Evolutionary conservation across 2,888 invertebrate species (phyloP).

Genomic region (Deladenus siricidicola): DNA sequence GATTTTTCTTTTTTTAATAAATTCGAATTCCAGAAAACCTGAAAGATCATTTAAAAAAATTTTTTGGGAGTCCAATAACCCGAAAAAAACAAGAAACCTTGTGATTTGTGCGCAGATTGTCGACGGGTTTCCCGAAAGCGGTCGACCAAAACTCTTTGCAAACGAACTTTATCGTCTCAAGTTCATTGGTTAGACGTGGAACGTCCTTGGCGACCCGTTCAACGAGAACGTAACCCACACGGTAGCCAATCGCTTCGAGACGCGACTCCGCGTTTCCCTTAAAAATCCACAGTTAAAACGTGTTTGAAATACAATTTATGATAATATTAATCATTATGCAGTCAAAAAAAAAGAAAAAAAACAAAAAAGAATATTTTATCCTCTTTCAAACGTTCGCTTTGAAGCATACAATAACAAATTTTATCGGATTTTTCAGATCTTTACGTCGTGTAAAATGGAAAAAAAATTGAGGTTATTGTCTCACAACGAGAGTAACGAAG

Average conservation of each 20-base stretch:
- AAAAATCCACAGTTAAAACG: constrained; percentile 6
- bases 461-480: too few relatives aligned
- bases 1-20: background rate
- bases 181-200: constrained; percentile 86
- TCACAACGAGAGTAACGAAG: too few relatives aligned
- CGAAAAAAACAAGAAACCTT: too few relatives aligned
- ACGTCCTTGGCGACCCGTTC: constrained; percentile 73
- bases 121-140: constrained; percentile 93
- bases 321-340: background rate
- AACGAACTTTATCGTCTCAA: constrained; percentile 94
- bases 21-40: background rate
- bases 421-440: background rate
- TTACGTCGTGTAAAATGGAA: background rate
- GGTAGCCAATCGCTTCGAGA: constrained; percentile 60
- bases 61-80: too few relatives aligned
- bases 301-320: too few relatives aligned
- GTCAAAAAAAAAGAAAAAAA: too few relatives aligned
- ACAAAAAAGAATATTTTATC: background rate
- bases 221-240: constrained; percentile 59
- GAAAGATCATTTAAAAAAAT: background rate
- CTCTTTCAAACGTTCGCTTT: background rate
- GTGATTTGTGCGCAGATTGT: constrained; percentile 92
- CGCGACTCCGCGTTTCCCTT: constrained; percentile 51
- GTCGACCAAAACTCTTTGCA: constrained; percentile 99
- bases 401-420: too few relatives aligned